Evolutionary conservation across 2,888 invertebrate species (phyloP), one percentile per base, ranked within the genome.

Genomic region (Rugalucina vietnamica): DNA sequence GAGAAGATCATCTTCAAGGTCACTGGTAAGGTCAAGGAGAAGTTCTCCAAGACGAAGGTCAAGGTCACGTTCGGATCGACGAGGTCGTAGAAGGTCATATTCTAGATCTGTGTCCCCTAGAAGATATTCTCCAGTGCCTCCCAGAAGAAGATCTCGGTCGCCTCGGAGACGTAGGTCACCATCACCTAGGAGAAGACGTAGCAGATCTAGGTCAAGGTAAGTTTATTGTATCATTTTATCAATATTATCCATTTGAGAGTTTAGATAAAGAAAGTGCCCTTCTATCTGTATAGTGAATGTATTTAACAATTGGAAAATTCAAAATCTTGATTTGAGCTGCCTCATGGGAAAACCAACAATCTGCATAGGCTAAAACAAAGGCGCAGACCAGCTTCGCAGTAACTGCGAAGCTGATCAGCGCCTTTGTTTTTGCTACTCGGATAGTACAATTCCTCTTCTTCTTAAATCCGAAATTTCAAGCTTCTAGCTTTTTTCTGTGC

Each of bases 181-280:
- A 75, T 82, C 86, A 72, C 81, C 79, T 32, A 80, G 85, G 54
- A 60, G 81, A 72, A 74, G 82, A 77, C 76, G 54, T 18, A 84
- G 88, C 49, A 86, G 85, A 65, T 84, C 86, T 29, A 81, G 89
- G 37, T 81, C 82, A 49, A 82, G 87, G 81, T 82, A 73, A 73
- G 49, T 36, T 18, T 49, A 69, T n/a, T n/a, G n/a, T n/a, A n/a
- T n/a, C n/a, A n/a, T n/a, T n/a, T n/a, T n/a, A n/a, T n/a, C n/a
- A n/a, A n/a, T n/a, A n/a, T n/a, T n/a, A n/a, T n/a, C n/a, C n/a
- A n/a, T n/a, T n/a, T n/a, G n/a, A n/a, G n/a, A n/a, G n/a, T n/a
- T 21, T 27, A 24, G 69, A 69, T 5, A 69, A n/a, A 18, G 18
- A 27, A 18, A 36, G 69, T 29, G 65, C 37, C 27, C 14, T 14